Evolutionary conservation across 2,113 vertebrate genomes (phyloP).

Genomic region (Zapornia atra): DNA sequence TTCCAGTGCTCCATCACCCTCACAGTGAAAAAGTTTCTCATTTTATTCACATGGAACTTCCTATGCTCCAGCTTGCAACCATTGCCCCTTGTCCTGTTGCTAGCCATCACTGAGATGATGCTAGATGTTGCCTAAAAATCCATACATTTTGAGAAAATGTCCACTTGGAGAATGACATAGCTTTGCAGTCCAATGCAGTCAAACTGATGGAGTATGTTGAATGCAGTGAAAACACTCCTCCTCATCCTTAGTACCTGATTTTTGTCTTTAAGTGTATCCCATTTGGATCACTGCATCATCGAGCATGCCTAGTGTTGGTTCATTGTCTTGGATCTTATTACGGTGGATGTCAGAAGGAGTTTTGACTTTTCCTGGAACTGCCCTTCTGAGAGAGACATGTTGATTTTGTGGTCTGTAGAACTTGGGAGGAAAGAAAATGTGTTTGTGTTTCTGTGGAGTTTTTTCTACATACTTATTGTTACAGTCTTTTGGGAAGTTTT

Average conservation of each 20-base stretch:
- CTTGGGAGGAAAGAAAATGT: background rate
- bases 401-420: background rate
- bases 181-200: background rate
- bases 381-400: background rate
- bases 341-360: background rate
- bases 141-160: background rate
- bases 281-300: background rate
- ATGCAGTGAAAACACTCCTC: background rate
- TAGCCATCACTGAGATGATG: background rate
- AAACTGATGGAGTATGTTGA: background rate
- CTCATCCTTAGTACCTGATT: background rate
- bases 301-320: background rate
- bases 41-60: no score
- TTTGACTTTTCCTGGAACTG: background rate
- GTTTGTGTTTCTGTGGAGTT: background rate
- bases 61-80: no score
- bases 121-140: background rate
- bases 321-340: background rate
- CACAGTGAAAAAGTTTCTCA: no score
- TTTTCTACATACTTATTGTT: conserved; percentile 10
- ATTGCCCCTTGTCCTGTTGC: no score
- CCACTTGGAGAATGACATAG: background rate
- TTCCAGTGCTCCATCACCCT: no score
- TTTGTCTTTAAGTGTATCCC: background rate
- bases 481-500: background rate